A percentile compares a stretch with the other conserved stretches of the same genome.
Evolutionary conservation across 2,113 vertebrate genomes (phyloP).

Genomic region (Lates calcarifer): DNA sequence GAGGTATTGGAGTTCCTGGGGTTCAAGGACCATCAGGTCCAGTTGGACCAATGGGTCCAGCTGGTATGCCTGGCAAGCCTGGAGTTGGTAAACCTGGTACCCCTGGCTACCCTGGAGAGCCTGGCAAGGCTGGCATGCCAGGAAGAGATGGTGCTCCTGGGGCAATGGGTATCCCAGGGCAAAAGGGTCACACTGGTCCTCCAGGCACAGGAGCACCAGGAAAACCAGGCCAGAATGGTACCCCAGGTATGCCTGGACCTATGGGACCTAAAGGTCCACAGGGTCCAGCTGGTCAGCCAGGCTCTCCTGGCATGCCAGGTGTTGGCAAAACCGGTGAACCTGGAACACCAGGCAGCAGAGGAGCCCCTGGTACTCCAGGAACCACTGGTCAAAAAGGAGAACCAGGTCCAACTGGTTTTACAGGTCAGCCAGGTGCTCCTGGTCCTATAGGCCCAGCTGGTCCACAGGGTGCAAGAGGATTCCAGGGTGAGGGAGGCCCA

Average conservation of each 20-base stretch:
- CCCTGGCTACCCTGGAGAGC: slow-evolving; percentile 90
- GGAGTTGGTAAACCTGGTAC: slow-evolving; percentile 90
- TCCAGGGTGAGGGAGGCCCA: slow-evolving; percentile 81
- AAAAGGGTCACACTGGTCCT: slow-evolving; percentile 86
- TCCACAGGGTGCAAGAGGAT: slow-evolving; percentile 83
- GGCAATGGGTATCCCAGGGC: slow-evolving; percentile 85
- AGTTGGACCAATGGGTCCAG: slow-evolving; percentile 89
- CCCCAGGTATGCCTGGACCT: slow-evolving; percentile 80
- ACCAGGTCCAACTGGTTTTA: slow-evolving; percentile 81
- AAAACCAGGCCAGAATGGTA: slow-evolving; percentile 84
- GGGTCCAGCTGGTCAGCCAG: slow-evolving; percentile 82
- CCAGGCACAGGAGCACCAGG: slow-evolving; percentile 86
- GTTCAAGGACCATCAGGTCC: slow-evolving; percentile 87
- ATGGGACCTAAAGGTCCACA: slow-evolving; percentile 82
- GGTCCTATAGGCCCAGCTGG: slow-evolving; percentile 82
- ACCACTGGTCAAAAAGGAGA: slow-evolving; percentile 86
- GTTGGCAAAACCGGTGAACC: slow-evolving; percentile 83
- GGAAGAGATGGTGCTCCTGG: slow-evolving; percentile 91
- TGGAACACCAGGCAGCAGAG: slow-evolving; percentile 83
- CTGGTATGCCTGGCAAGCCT: slow-evolving; percentile 88
- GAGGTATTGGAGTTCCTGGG: slow-evolving; percentile 89
- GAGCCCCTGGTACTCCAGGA: slow-evolving; percentile 80
- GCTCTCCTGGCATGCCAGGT: slow-evolving; percentile 83
- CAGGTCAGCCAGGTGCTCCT: slow-evolving; percentile 78
- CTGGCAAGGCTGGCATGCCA: slow-evolving; percentile 89